Percentiles rank a stretch among this genome's conserved stretches.
Evolutionary conservation across 1,140 invertebrate genomes (phyloP).

Genomic region (Gerris buenoi): DNA sequence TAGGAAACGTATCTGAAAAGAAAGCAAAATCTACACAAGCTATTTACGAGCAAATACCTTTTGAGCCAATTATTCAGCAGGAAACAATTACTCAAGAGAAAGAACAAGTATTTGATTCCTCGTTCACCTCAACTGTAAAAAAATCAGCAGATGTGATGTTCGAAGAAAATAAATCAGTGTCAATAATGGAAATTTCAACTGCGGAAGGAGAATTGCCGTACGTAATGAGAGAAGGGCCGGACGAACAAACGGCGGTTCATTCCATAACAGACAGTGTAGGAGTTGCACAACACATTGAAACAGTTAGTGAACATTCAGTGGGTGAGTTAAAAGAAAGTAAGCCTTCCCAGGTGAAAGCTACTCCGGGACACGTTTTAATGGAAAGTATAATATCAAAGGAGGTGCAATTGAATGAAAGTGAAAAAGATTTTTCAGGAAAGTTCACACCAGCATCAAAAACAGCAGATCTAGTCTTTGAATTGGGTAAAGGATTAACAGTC

Average conservation of each 20-base stretch:
- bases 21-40: constrained; percentile 23
- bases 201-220: constrained; percentile 28
- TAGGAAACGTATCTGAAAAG: constrained; percentile 15
- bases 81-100: constrained; percentile 25
- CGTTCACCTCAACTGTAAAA: constrained; percentile 3
- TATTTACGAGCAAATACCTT: constrained; percentile 25
- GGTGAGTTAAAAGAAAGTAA: constrained; percentile 22
- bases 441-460: constrained; percentile 27
- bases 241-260: constrained; percentile 23
- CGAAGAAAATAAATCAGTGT: constrained; percentile 33
- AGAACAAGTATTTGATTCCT: constrained; percentile 14
- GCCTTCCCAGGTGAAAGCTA: constrained; percentile 22
- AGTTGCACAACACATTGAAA: constrained; percentile 30
- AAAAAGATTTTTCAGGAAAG: constrained; percentile 32
- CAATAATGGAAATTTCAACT: constrained; percentile 34
- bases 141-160: constrained; percentile 28
- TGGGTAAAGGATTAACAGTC: constrained; percentile 33
- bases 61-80: constrained; percentile 27
- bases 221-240: constrained; percentile 30
- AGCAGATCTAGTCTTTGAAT: constrained; percentile 33
- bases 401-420: constrained; percentile 32
- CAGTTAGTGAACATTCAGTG: constrained; percentile 25
- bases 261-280: constrained; percentile 19
- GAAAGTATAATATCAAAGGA: constrained; percentile 26
- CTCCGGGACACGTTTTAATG: constrained; percentile 25